phyloP scores from a whole-genome alignment of 2,888 invertebrate species.

The Laspeyria flexula region DNA sequence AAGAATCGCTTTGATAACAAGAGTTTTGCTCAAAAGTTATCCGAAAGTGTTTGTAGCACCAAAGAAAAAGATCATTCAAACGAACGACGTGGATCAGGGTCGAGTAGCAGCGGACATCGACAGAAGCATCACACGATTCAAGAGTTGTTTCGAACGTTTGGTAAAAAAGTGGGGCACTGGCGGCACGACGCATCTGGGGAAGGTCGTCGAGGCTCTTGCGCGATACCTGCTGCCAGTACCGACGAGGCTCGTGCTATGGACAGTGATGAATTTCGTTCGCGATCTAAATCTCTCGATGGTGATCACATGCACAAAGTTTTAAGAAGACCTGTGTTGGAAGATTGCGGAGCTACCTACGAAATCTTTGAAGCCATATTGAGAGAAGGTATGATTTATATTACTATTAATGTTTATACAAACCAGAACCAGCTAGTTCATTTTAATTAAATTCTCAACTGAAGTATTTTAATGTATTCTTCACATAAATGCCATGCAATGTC shows the following conservation, averaged over 20 bases:
- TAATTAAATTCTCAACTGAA: no score
- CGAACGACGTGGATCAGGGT: conserved; percentile 73
- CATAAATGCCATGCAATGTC: not conserved
- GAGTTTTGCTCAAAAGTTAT: conserved; percentile 76
- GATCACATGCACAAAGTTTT: conserved; percentile 74
- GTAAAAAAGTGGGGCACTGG: conserved; percentile 91
- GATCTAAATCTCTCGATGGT: conserved; percentile 92
- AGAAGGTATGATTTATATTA: conserved; percentile 66
- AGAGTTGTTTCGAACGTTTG: conserved; percentile 91
- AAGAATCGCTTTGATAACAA: conserved; percentile 73
- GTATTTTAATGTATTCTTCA: no score
- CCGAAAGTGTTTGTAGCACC: conserved; percentile 57
- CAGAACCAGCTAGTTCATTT: no score
- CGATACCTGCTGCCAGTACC: conserved; percentile 76
- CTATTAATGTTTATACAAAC: not conserved
- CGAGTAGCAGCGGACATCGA: conserved; percentile 64
- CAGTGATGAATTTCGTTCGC: conserved; percentile 89
- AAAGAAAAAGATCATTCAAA: conserved; percentile 51
- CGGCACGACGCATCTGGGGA: conserved; percentile 83
- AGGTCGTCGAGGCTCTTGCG: conserved; percentile 75
- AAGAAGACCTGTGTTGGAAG: conserved; percentile 85
- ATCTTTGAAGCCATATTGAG: conserved; percentile 92
- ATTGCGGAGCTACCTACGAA: conserved; percentile 93
- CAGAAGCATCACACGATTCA: conserved; percentile 91
- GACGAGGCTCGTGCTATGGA: conserved; percentile 76